These are phyloP conservation scores for Melanotaenia trifasciata DNA, from an alignment of 2,797 vertebrate species.

Conservation along the genomic window DNA sequence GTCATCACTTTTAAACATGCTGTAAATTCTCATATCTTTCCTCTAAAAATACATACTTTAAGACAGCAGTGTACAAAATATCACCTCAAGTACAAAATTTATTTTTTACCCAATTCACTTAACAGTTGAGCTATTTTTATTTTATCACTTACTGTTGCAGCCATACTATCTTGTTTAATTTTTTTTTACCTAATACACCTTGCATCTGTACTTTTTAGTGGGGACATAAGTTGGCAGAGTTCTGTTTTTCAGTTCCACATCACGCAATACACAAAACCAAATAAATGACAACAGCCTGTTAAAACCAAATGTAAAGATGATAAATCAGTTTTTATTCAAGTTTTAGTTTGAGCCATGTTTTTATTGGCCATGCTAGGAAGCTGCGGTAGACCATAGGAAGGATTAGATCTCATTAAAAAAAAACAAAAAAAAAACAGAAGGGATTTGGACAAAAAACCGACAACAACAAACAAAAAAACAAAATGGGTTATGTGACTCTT, in stretches of 20 bases:
- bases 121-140: neutral
- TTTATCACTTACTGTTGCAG: neutral
- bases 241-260: neutral
- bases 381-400: constrained; percentile 25
- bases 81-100: neutral
- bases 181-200: neutral
- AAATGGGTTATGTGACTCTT: too few relatives aligned
- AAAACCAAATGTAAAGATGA: constrained; percentile 2
- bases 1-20: constrained; percentile 15
- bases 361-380: constrained; percentile 1
- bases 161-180: neutral
- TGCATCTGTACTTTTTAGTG: neutral
- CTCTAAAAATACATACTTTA: neutral
- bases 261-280: neutral
- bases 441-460: too few relatives aligned
- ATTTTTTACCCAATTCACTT: neutral
- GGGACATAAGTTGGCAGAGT: neutral
- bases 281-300: neutral
- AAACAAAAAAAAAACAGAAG: too few relatives aligned
- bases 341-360: neutral
- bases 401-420: constrained; percentile 28
- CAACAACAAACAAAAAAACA: too few relatives aligned
- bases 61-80: neutral
- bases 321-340: constrained; percentile 1
- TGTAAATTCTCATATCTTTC: neutral